phyloP scores from a whole-genome alignment of 2,113 vertebrate species.

The Heterocephalus glaber region DNA sequence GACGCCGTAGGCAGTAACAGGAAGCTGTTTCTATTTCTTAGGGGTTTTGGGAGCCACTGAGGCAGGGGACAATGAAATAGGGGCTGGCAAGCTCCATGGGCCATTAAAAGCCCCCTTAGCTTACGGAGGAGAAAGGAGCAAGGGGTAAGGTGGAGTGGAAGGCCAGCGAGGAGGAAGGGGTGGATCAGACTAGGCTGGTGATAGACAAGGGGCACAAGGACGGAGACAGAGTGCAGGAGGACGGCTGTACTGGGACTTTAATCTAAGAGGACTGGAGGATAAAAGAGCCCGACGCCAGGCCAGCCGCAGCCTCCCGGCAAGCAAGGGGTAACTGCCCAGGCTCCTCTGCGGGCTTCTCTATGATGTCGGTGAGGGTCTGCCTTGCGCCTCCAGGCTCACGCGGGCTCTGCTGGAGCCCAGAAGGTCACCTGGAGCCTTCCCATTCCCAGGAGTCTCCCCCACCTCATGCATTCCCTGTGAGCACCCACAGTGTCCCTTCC shows the following conservation, averaged over 20 bases:
- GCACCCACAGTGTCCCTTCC: background rate
- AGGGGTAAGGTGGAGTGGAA: background rate
- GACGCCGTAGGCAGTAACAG: background rate
- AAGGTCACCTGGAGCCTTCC: background rate
- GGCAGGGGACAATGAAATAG: too few species aligned
- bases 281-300: too few species aligned
- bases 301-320: background rate
- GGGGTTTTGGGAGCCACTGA: background rate
- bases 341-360: too few species aligned
- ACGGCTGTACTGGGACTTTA: background rate
- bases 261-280: too few species aligned
- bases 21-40: background rate
- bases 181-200: background rate
- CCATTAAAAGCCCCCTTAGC: background rate
- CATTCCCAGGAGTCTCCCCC: background rate
- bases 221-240: background rate
- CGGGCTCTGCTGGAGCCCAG: background rate
- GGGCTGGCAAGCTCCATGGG: fast-evolving
- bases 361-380: fast-evolving
- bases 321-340: fast-evolving
- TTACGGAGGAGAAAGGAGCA: fast-evolving
- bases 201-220: fast-evolving
- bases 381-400: too few species aligned
- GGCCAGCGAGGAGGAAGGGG: fast-evolving
- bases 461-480: background rate